Evolutionary conservation across 2,113 vertebrate genomes (phyloP), one percentile per base, ranked within the genome.

Genomic region (Sebastes fasciatus): DNA sequence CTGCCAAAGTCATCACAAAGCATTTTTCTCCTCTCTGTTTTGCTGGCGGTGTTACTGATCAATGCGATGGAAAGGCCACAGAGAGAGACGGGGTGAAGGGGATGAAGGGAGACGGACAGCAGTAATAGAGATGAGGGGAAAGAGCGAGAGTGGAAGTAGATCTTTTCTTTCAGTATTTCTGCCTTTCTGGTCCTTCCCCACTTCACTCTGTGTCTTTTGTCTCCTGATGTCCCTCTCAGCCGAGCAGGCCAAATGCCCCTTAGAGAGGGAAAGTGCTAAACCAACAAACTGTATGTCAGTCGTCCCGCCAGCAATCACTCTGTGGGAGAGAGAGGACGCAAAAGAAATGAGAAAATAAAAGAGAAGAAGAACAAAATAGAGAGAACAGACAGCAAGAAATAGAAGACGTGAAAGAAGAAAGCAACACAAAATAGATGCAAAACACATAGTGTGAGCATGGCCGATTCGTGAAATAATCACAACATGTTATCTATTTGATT

Each of bases 21-120:
- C 49, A 66, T 95, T 96, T 96, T 94, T 91, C 85, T 73, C 83
- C 74, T 91, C 80, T 91, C 92, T 92, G 90, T 94, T 90, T 93
- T 90, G 85, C 88, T 88, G 94, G 87, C 84, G 66, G 83, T 95
- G 92, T 94, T 91, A 83, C 91, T 96, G 96, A 97, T 97, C 96
- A 94, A 97, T 96, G 93, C 68, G 61, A 81, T 80, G 89, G 87
- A 96, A 97, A 97, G 96, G 96, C 95, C 96, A 96, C 3, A 86
- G 67, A 62, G 79, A 75, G 57, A 23, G 67, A 14, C 11, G 14
- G 16, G 68, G 62, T 70, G 43, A 21, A 21, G 14, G 19, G 57
- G 55, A 66, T 51, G 49, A 74, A 66, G 34, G n/a, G 64, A 80
- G 54, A 76, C 7, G 26, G n/a, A 69, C 58, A 69, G 61, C 23